Evolutionary conservation across 2,797 vertebrate species (phyloP), one percentile per base, ranked within the genome.

Genomic region (Trachops cirrhosus): DNA sequence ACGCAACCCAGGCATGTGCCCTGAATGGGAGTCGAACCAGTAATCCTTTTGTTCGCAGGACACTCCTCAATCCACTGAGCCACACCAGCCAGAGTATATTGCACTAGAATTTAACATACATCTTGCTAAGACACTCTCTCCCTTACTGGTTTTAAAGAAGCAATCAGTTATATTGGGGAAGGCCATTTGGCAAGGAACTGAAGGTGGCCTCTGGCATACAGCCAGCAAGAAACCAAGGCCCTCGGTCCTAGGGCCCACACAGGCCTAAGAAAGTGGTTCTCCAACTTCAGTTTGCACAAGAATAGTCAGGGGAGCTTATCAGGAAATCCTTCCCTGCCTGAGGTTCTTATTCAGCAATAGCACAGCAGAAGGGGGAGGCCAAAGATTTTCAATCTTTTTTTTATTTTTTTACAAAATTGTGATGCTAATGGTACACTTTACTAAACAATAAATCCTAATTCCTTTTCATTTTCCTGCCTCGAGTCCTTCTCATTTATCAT

Each of bases 351-450:
- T 95, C 54, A 82, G 24, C 67, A 73, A 57, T 44, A 68, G 14
- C 48, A 50, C 19, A 19, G 0, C 11, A 1, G 14, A 16, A 19
- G 7, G 4, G 4, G 21, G 16, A 34, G 15, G 26, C 9, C 1
- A 0, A 18, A 59, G 14, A 39, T 11, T 57, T 41, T 21, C 10
- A 22, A 62, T 59, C 24, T 15, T 12, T 86, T 84, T 77, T 75
- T 74, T 91, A 77, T 18, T 86, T 79, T 48, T 92, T 77, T 12
- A 86, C 24, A 68, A 77, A 86, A 86, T n/a, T 18, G 54, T 37
- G 34, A 82, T 73, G 71, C n/a, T 83, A 21, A 54, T 26, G 10
- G 11, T 70, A 92, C 3, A 44, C 37, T 86, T 92, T 50, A 46
- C 34, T 64, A 89, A 93, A 86, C 46, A 87, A 83, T 50, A 21